Evolutionary conservation across 2,888 invertebrate genomes (phyloP).

Genomic region (Caenorhabditis drosophilae): DNA sequence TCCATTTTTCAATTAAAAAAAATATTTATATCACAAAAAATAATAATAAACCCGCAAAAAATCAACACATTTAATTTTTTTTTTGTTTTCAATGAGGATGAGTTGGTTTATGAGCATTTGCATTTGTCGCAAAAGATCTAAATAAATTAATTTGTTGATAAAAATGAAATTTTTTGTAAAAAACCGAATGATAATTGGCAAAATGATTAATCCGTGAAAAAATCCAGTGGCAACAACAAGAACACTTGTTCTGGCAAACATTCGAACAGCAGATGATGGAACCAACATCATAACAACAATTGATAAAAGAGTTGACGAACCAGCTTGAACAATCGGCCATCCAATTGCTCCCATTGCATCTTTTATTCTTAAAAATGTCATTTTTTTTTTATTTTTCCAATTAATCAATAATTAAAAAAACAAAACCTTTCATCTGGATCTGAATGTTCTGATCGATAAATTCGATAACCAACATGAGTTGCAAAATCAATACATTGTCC

Average conservation of each 20-base stretch:
- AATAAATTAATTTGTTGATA: neutral
- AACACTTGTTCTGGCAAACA: conserved; percentile 66
- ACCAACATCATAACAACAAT: conserved; percentile 64
- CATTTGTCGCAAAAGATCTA: conserved; percentile 34
- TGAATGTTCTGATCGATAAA: conserved; percentile 49
- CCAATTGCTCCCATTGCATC: conserved; percentile 68
- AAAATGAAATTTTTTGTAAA: neutral
- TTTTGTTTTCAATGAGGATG: conserved; percentile 26
- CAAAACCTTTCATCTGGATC: conserved; percentile 39
- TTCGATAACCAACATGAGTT: conserved; percentile 68
- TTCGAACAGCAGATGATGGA: conserved; percentile 65
- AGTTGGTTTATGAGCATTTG: conserved; percentile 38
- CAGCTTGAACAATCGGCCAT: conserved; percentile 69
- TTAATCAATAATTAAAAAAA: neutral
- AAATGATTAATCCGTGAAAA: conserved; percentile 66
- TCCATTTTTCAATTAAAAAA: neutral
- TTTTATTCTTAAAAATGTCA: conserved; percentile 34
- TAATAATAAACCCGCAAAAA: neutral
- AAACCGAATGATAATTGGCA: conserved; percentile 64
- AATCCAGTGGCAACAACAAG: conserved; percentile 66
- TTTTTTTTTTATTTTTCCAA: neutral
- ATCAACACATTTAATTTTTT: neutral
- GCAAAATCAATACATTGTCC: conserved; percentile 69
- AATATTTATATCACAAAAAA: neutral
- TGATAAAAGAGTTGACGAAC: conserved; percentile 45